These are phyloP conservation scores for Naja naja DNA, from an alignment of 2,113 vertebrate genomes.

Conservation along the genomic window DNA sequence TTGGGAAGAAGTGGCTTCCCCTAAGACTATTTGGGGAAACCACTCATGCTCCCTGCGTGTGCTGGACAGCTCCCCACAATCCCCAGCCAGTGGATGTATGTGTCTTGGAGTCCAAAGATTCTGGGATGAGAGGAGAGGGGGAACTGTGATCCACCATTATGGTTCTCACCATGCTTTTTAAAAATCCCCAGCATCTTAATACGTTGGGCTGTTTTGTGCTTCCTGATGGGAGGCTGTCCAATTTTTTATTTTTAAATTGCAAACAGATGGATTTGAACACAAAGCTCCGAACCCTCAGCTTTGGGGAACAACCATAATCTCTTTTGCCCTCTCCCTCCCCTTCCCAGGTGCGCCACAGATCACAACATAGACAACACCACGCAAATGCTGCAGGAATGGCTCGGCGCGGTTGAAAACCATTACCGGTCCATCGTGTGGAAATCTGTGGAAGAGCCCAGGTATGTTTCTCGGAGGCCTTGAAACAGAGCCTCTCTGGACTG, in stretches of 20 bases:
- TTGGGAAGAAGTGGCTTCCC: neutral
- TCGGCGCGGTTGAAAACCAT: constrained; percentile 74
- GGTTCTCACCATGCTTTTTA: neutral
- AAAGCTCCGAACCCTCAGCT: neutral
- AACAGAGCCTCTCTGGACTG: neutral
- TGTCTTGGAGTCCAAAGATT: neutral
- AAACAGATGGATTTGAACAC: neutral
- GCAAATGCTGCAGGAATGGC: constrained; percentile 85
- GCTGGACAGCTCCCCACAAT: neutral
- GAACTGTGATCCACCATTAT: neutral
- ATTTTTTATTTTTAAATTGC: neutral
- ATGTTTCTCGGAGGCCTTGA: neutral
- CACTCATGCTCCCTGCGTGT: no score
- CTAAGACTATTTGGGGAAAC: neutral
- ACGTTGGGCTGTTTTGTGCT: neutral
- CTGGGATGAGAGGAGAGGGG: neutral
- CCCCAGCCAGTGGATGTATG: neutral
- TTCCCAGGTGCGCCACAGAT: constrained; percentile 86
- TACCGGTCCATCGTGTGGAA: constrained; percentile 86
- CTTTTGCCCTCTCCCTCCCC: no score
- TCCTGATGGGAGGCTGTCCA: neutral
- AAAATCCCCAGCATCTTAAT: neutral
- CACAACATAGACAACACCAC: constrained; percentile 91
- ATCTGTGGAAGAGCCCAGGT: constrained; percentile 83
- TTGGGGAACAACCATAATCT: neutral